These are phyloP conservation scores for Meda fulgida DNA, from an alignment of 2,797 vertebrate species.

Conservation along the genomic window DNA sequence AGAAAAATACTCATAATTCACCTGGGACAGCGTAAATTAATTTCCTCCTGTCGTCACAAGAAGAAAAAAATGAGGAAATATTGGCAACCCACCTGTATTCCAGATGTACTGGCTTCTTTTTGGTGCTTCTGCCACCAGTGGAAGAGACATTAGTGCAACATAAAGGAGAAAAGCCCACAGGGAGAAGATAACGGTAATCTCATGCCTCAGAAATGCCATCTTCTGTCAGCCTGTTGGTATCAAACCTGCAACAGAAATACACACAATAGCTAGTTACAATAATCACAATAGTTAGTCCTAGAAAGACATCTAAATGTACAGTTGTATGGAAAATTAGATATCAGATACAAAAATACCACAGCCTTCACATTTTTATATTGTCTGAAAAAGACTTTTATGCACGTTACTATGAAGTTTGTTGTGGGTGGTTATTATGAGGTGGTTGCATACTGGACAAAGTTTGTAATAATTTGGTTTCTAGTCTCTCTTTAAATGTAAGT, in stretches of 20 bases:
- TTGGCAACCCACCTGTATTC: slow-evolving; percentile 55
- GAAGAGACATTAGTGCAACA: slow-evolving; percentile 37
- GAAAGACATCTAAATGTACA: not conserved
- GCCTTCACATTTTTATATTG: not conserved
- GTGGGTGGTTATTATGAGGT: not conserved
- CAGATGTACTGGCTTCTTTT: slow-evolving; percentile 54
- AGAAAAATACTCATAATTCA: not conserved
- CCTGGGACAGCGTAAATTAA: not conserved
- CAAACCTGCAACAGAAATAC: slow-evolving; percentile 48
- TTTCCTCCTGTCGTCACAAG: not conserved
- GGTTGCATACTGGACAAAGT: not conserved
- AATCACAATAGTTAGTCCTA: not conserved
- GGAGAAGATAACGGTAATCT: slow-evolving; percentile 29
- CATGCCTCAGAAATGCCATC: slow-evolving; percentile 50
- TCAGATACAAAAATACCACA: not conserved
- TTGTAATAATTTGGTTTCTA: not conserved
- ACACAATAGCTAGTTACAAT: not conserved
- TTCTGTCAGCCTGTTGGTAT: not conserved
- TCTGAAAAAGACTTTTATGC: not conserved
- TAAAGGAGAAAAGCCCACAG: slow-evolving; percentile 45
- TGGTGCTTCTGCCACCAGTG: slow-evolving; percentile 31
- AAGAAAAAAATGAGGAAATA: not conserved
- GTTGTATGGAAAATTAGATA: not conserved
- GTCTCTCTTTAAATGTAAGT: not conserved
- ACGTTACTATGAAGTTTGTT: not conserved